These are phyloP conservation scores for Pelusios castaneus DNA, from an alignment of 2,113 vertebrate species.

Conservation along the genomic window DNA sequence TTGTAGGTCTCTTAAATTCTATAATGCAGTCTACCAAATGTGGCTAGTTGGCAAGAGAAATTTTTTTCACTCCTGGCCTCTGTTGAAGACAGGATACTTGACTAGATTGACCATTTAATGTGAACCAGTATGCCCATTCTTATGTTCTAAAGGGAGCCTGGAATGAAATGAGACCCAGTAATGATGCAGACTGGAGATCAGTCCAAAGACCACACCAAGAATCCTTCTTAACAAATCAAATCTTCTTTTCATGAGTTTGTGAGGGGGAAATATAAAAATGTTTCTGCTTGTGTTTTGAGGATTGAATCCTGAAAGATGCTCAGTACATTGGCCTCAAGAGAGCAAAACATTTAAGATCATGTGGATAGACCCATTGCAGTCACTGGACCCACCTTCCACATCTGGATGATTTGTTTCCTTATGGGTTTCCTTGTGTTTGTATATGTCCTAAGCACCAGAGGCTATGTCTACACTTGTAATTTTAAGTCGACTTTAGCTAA, in stretches of 20 bases:
- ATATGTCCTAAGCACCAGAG: constrained; percentile 20
- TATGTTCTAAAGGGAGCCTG: neutral
- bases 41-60: neutral
- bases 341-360: neutral
- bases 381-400: neutral
- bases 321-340: neutral
- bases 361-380: constrained; percentile 10
- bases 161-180: neutral
- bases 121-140: too few species aligned
- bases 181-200: neutral
- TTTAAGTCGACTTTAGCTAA: too few species aligned
- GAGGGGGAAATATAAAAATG: neutral
- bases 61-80: neutral
- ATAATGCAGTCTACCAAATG: neutral
- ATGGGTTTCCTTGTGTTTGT: constrained; percentile 21
- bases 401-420: neutral
- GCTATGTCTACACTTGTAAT: too few species aligned
- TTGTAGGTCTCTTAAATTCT: neutral
- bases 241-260: neutral
- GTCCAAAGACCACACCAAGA: neutral
- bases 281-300: constrained; percentile 8
- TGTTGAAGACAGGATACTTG: too few species aligned
- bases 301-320: neutral
- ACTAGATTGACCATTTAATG: too few species aligned
- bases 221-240: neutral